Conservation (phyloP, 2,888 invertebrate species). For the Callosobruchus maculatus region DNA sequence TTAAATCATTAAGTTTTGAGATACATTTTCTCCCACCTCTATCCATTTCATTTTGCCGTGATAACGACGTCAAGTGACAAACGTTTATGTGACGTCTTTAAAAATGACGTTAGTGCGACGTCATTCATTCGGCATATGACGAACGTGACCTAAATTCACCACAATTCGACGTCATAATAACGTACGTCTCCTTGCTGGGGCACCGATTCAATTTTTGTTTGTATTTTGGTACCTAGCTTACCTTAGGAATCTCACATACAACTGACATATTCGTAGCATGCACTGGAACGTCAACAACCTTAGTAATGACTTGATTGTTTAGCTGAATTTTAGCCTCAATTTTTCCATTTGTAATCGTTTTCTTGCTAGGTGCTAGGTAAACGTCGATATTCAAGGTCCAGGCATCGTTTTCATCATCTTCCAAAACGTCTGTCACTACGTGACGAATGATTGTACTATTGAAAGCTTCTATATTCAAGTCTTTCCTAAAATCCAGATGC, state of each 20-base stretch:
- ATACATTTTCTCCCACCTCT: too few species aligned
- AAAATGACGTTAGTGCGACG: too few species aligned
- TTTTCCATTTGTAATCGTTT: slow-evolving; percentile 18
- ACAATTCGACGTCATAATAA: too few species aligned
- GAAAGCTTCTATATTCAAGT: slow-evolving; percentile 63
- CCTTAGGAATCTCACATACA: slow-evolving; percentile 9
- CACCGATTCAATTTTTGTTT: too few species aligned
- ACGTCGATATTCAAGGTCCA: slow-evolving; percentile 51
- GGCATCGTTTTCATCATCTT: slow-evolving; percentile 28
- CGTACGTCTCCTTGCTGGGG: too few species aligned
- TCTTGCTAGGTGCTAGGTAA: slow-evolving; percentile 34
- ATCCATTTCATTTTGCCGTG: too few species aligned
- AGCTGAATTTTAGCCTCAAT: not conserved
- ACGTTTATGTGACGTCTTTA: too few species aligned
- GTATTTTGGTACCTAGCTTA: not conserved
- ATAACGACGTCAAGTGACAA: too few species aligned
- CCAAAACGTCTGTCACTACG: slow-evolving; percentile 48
- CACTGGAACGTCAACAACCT: slow-evolving; percentile 17
- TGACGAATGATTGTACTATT: slow-evolving; percentile 62
- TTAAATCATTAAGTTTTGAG: too few species aligned
- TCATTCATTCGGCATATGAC: too few species aligned
- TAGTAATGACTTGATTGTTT: slow-evolving; percentile 24
- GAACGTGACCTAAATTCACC: too few species aligned
- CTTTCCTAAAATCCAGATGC: slow-evolving; percentile 55
- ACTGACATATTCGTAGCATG: slow-evolving; percentile 20